These are phyloP conservation scores for Cataglyphis livida DNA, from an alignment of 2,888 invertebrate species.

Conservation along the genomic window DNA sequence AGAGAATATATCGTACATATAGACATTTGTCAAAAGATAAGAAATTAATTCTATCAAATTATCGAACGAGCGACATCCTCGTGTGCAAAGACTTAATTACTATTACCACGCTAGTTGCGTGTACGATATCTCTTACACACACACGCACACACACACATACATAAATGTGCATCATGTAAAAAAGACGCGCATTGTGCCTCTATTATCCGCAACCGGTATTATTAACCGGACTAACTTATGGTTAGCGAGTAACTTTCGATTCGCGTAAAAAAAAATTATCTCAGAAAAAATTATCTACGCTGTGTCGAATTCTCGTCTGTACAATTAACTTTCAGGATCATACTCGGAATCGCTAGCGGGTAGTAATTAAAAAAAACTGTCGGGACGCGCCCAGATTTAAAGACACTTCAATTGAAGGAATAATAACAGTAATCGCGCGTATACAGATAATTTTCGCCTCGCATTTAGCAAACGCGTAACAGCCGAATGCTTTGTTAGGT, in stretches of 20 bases:
- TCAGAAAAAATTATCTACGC: neutral
- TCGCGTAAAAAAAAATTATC: conserved; percentile 31
- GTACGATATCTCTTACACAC: conserved; percentile 37
- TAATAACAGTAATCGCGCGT: conserved; percentile 38
- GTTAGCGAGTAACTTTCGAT: conserved; percentile 26
- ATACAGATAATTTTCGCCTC: conserved; percentile 6
- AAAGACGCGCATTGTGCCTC: conserved; percentile 27
- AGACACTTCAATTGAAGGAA: conserved; percentile 20
- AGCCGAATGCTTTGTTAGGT: neutral
- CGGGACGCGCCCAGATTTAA: conserved; percentile 17
- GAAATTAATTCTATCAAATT: conserved; percentile 38
- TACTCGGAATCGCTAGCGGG: conserved; percentile 11
- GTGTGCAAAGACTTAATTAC: conserved; percentile 35
- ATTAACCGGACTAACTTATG: conserved; percentile 39
- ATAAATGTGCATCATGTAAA: neutral
- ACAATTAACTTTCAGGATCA: conserved; percentile 31
- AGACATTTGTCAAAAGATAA: conserved; percentile 1
- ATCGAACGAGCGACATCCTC: conserved; percentile 39
- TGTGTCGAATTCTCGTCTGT: conserved; percentile 31
- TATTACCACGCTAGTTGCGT: conserved; percentile 35
- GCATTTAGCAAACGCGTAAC: conserved; percentile 8
- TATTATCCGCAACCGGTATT: conserved; percentile 32
- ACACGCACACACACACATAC: neutral
- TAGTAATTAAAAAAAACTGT: conserved; percentile 48
- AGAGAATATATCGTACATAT: neutral